Percentiles rank a stretch among this genome's conserved stretches.
Evolutionary conservation across 2,888 invertebrate species (phyloP).

Genomic region (Anthrax anthrax): DNA sequence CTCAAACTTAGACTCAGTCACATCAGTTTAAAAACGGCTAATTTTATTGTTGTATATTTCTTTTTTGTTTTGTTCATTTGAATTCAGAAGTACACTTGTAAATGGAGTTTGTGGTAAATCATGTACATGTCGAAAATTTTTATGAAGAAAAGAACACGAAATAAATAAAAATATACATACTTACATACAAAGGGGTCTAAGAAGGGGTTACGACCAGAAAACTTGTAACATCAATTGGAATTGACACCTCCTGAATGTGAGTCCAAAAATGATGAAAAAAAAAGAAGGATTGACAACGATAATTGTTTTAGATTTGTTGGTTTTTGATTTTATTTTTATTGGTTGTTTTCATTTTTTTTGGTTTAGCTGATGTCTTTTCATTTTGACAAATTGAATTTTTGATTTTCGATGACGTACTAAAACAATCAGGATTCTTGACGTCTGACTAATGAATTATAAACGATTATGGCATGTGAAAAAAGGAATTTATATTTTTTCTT

Average conservation of each 20-base stretch:
- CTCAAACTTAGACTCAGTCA: too few species aligned
- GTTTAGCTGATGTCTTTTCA: conserved; percentile 3
- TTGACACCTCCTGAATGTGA: conserved; percentile 7
- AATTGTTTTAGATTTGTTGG: not conserved
- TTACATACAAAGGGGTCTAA: not conserved
- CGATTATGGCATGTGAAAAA: not conserved
- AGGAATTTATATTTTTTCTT: too few species aligned
- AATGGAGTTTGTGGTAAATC: not conserved
- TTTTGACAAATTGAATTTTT: conserved; percentile 8
- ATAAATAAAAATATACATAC: not conserved
- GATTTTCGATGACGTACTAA: conserved; percentile 6
- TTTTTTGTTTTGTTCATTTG: not conserved
- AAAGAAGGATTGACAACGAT: not conserved
- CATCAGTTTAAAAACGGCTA: too few species aligned
- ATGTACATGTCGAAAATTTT: too few species aligned
- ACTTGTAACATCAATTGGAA: conserved; percentile 9
- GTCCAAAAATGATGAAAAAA: not conserved
- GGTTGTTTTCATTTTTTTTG: not conserved
- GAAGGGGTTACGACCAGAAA: conserved; percentile 3
- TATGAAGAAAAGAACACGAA: too few species aligned
- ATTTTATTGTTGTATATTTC: too few species aligned
- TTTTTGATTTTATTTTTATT: too few species aligned
- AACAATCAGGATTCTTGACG: not conserved
- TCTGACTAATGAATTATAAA: not conserved
- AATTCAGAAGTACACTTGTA: not conserved